These are phyloP conservation scores for Lutraria lutraria DNA, from an alignment of 2,888 invertebrate genomes.

Conservation along the genomic window DNA sequence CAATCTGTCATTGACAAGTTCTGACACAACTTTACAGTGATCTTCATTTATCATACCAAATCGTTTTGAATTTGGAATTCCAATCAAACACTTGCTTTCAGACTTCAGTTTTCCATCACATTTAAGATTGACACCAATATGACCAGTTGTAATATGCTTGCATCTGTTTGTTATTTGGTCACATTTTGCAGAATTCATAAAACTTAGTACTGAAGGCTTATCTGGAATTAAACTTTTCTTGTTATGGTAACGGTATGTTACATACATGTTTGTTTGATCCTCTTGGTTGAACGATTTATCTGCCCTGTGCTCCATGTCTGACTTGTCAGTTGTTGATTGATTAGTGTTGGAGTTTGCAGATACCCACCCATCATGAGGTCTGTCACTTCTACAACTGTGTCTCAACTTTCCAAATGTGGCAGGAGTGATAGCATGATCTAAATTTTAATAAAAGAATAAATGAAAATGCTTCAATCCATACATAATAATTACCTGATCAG, in stretches of 20 bases:
- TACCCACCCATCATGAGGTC: not conserved
- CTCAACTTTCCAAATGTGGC: not conserved
- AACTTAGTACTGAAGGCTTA: not conserved
- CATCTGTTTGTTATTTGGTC: not conserved
- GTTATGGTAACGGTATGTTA: not conserved
- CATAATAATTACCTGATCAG: too few species aligned
- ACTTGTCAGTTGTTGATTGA: not conserved
- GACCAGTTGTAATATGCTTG: not conserved
- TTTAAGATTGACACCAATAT: not conserved
- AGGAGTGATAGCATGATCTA: not conserved
- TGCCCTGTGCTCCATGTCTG: not conserved
- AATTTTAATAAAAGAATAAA: not conserved
- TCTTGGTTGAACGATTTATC: not conserved
- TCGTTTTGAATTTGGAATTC: slow-evolving; percentile 3
- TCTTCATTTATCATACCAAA: slow-evolving; percentile 31
- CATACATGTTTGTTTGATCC: not conserved
- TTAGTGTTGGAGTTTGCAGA: too few species aligned
- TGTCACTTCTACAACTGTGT: not conserved
- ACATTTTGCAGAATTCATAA: not conserved
- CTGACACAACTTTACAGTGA: slow-evolving; percentile 19
- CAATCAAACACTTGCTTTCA: not conserved
- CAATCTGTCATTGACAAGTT: slow-evolving; percentile 18
- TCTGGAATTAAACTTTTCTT: not conserved
- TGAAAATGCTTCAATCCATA: too few species aligned
- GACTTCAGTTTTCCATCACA: not conserved